These are phyloP conservation scores for Bos indicus DNA, from an alignment of 2,113 vertebrate species.

Conservation along the genomic window DNA sequence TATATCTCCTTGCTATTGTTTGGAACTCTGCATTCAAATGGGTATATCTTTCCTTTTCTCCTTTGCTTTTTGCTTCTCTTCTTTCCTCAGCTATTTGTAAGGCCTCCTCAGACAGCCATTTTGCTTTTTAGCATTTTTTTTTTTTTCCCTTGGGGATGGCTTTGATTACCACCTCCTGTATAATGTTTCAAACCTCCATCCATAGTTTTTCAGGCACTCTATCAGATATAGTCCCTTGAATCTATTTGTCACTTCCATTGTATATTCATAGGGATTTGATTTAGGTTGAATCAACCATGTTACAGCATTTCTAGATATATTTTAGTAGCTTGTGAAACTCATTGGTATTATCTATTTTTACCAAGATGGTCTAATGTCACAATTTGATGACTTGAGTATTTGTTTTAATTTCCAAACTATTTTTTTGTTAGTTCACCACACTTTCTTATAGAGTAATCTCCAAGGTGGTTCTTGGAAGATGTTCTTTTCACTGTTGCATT, in stretches of 20 bases:
- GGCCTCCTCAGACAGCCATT: not conserved
- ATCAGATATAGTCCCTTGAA: not conserved
- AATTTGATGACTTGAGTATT: not conserved
- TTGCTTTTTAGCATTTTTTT: not conserved
- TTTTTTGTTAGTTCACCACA: not conserved
- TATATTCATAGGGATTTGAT: not conserved
- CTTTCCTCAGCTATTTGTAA: not conserved
- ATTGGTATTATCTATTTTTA: not conserved
- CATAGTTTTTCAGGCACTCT: not conserved
- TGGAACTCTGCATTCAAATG: not conserved
- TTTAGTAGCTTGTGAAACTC: not conserved
- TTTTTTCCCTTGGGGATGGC: not conserved
- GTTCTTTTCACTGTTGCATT: not conserved
- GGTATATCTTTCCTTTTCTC: not conserved
- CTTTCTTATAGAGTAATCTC: not conserved
- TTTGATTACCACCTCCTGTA: not conserved
- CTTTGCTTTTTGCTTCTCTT: not conserved
- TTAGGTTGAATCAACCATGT: not conserved
- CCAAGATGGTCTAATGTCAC: not conserved
- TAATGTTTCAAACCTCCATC: not conserved
- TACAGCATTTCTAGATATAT: not conserved
- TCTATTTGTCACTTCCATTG: not conserved
- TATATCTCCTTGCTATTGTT: not conserved
- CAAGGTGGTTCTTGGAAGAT: not conserved
- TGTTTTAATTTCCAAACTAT: not conserved